Evolutionary conservation across 2,113 vertebrate genomes (phyloP), one percentile per base, ranked within the genome.

Genomic region (Prochilodus magdalenae): DNA sequence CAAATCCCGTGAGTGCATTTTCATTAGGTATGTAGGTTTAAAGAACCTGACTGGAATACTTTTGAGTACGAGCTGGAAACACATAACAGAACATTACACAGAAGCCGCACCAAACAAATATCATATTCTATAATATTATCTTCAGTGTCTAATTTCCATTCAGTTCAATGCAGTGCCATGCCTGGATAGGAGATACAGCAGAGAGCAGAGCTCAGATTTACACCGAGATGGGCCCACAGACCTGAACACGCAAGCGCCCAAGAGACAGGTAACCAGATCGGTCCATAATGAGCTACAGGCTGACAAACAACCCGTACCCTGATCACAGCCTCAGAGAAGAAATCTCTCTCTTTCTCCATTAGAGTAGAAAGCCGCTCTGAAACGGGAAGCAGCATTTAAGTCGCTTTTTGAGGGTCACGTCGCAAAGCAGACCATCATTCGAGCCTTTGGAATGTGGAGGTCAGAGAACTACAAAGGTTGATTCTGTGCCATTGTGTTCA

Each of bases 381-480:
- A 80, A 80, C 30, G 62, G 62, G 57, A 80, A 67, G 73, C 59
- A 82, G 67, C 63, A 15, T 49, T 81, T 81, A 15, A 33, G 44
- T 75, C 40, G 72, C 18, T 55, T 81, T 59, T 26, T 70, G 63
- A 70, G 30, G 62, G 49, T 24, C 36, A 26, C 8, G 24, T 70
- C 36, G 16, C 47, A 53, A 81, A 24, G 53, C 18, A 66, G n/a
- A 74, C 30, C 60, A 40, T 74, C 26, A 81, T 75, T 44, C 66
- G 70, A 65, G 70, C 62, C 29, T 67, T 20, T 27, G 72, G 30
- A 66, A 75, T 57, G 30, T 7, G 69, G 53, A 60, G 29, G 78
- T 60, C 55, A 13, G 18, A 47, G 10, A 81, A 24, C 40, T 30
- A 59, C 60, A n/a, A 14, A 44, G 62, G 5, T 66, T 26, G 26